These are phyloP conservation scores for Sinodicranocentrus sp. DNA, from an alignment of 2,888 invertebrate genomes.

Conservation along the genomic window DNA sequence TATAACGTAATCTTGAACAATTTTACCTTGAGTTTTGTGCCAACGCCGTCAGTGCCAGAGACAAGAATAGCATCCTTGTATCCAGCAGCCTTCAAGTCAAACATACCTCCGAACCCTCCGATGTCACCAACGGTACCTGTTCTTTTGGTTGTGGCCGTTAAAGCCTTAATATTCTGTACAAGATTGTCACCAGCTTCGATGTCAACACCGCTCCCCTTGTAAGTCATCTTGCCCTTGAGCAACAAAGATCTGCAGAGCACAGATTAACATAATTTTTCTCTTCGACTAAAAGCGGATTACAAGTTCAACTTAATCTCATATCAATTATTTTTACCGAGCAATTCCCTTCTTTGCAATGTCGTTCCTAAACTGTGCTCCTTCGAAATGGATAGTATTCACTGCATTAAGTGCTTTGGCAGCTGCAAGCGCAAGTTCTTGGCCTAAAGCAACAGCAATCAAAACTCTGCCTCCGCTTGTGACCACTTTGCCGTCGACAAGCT, in stretches of 20 bases:
- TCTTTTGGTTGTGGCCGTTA: constrained; percentile 88
- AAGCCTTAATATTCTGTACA: constrained; percentile 89
- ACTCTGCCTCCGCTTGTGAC: constrained; percentile 94
- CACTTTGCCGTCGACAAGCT: constrained; percentile 82
- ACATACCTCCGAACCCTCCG: constrained; percentile 96
- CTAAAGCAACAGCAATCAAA: constrained; percentile 87
- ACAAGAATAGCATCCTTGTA: constrained; percentile 92
- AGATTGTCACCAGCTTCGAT: constrained; percentile 94
- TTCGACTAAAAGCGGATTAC: constrained; percentile 23
- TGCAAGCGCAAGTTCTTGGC: constrained; percentile 85
- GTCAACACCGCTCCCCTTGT: constrained; percentile 94
- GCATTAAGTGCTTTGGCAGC: constrained; percentile 86
- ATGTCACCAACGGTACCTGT: constrained; percentile 89
- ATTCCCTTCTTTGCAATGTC: constrained; percentile 95
- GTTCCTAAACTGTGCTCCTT: constrained; percentile 90
- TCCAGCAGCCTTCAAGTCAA: constrained; percentile 88
- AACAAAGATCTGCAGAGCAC: constrained; percentile 80
- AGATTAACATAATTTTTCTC: constrained; percentile 15
- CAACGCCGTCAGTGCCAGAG: constrained; percentile 97
- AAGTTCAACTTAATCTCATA: constrained; percentile 10
- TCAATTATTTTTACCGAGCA: constrained; percentile 82
- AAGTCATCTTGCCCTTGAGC: constrained; percentile 85
- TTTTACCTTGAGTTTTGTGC: constrained; percentile 93
- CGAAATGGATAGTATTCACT: constrained; percentile 87
- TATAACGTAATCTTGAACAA: not conserved